Evolutionary conservation across 2,888 invertebrate genomes (phyloP), one percentile per base, ranked within the genome.

Genomic region (Ametastegia equiseti): DNA sequence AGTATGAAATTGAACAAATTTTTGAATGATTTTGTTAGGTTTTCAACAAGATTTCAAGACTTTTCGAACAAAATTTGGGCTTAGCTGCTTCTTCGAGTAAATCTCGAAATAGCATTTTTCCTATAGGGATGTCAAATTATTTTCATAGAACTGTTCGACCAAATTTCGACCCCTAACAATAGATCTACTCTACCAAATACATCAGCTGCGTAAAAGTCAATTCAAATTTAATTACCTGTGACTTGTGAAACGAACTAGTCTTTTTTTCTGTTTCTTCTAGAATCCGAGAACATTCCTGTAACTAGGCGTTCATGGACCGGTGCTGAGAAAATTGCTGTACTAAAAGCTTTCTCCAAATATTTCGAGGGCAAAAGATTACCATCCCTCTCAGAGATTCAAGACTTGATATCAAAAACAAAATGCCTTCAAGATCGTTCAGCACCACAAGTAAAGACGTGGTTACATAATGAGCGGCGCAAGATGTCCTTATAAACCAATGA

Each of bases 391-490:
- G 2, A 57, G 11, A 57, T 57, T 27, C 9, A 27, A 27, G 57
- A 27, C 0, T 19, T 57, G 9, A 57, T 57, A 11, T 23, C 57
- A 11, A 23, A 57, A 57, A 57, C 19, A 2, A 1, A 1, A 19
- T 57, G 57, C 27, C 57, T 84, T 9, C 65, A 57, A n/a, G 81
- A 80, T 27, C 83, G 84, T 19, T 65, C 81, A 7, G 83, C 82
- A 11, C 80, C 83, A 1, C 83, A 84, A 80, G 15, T 84, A 11
- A 78, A 82, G 33, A 81, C 83, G 13, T 84, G 83, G 84, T 33
- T 84, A 11, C 82, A 84, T 45, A 81, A 79, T 1, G 71, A 84
- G 11, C 6, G 73, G 82, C 80, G 47, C 82, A 69, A 69, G 13
- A 69, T 69, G 69, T 7, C 27, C 27, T 11, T 1, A 11, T 57